Conservation (phyloP, 2,888 invertebrate genomes). For the Hymenopus coronatus region DNA sequence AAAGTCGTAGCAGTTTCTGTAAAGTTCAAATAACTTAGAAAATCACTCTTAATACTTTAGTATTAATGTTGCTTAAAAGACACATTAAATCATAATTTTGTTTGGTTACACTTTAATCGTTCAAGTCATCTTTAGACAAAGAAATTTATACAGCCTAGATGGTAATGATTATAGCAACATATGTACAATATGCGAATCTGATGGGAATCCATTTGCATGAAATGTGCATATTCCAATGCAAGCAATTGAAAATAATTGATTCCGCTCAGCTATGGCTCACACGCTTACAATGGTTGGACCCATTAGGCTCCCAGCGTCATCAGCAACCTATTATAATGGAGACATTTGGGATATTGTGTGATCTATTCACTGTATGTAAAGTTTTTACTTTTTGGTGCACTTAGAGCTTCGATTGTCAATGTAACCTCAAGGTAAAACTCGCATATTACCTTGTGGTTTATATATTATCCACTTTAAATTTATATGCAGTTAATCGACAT, state of each 20-base stretch:
- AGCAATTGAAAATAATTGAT: background rate
- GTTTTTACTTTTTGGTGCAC: background rate
- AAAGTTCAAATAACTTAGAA: no score
- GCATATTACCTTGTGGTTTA: no score
- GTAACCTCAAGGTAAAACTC: no score
- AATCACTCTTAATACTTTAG: no score
- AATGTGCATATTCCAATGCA: background rate
- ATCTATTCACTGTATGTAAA: background rate
- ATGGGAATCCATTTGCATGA: background rate
- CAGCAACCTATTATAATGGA: background rate
- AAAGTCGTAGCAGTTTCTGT: no score
- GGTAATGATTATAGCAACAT: no score
- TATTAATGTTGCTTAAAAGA: no score
- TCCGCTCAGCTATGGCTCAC: background rate
- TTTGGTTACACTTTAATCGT: no score
- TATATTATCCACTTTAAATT: no score
- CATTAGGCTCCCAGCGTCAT: background rate
- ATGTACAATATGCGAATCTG: background rate
- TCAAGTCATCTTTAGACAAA: background rate
- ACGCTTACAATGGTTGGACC: background rate
- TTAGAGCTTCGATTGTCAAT: background rate
- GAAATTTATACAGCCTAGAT: background rate
- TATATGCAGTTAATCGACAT: no score
- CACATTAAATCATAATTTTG: no score
- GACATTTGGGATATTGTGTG: background rate